Evolutionary conservation across 1,140 invertebrate species (phyloP).

Genomic region (Drosophila rufa): DNA sequence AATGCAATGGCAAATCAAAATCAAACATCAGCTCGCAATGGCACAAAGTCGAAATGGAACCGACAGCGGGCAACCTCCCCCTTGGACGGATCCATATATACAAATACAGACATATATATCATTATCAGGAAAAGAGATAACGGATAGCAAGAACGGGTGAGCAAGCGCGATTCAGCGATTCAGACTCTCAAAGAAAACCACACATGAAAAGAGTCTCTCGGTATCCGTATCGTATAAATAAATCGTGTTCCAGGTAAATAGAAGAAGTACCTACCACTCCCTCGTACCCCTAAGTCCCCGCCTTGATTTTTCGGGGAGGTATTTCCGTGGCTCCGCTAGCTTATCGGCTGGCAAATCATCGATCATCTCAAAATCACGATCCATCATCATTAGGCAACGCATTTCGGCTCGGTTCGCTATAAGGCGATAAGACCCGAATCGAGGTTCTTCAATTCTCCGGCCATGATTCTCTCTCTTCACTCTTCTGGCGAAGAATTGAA

Average conservation of each 20-base stretch:
- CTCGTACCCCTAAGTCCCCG: neutral
- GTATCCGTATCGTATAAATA: slow-evolving; percentile 32
- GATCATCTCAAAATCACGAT: slow-evolving; percentile 83
- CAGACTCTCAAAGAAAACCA: slow-evolving; percentile 65
- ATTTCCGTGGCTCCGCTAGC: slow-evolving; percentile 38
- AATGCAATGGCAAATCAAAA: slow-evolving; percentile 54
- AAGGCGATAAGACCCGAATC: slow-evolving; percentile 48
- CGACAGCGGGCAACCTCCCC: slow-evolving; percentile 8
- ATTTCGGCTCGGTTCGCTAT: slow-evolving; percentile 28
- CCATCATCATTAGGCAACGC: slow-evolving; percentile 76
- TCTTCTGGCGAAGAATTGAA: neutral
- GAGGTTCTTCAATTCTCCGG: slow-evolving; percentile 18
- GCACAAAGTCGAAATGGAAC: slow-evolving; percentile 62
- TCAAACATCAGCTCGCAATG: slow-evolving; percentile 58
- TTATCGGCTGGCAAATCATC: slow-evolving; percentile 75
- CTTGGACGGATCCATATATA: neutral
- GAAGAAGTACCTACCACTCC: slow-evolving; percentile 31
- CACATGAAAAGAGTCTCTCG: slow-evolving; percentile 36
- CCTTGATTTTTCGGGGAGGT: slow-evolving; percentile 2
- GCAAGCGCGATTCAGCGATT: slow-evolving; percentile 52
- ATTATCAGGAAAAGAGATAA: slow-evolving; percentile 73
- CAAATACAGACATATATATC: slow-evolving; percentile 14
- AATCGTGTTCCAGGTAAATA: slow-evolving; percentile 57
- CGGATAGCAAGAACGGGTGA: slow-evolving; percentile 41
- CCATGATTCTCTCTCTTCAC: slow-evolving; percentile 4